Conservation (phyloP, 2,888 invertebrate genomes). For the Archaeoteleia sp. region DNA sequence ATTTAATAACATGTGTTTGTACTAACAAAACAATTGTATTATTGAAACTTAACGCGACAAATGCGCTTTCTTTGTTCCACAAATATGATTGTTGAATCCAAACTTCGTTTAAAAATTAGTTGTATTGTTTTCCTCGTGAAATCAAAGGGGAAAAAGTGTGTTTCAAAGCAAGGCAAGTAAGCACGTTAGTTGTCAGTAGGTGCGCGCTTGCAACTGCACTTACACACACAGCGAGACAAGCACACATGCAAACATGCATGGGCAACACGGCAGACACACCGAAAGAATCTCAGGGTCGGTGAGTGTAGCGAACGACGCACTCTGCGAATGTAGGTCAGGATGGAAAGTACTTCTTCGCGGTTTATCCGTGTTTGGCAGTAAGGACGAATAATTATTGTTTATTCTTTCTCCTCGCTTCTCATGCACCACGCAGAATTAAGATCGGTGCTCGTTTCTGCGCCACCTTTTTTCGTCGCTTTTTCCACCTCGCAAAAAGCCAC, state of each 20-base stretch:
- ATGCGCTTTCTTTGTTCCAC: no score
- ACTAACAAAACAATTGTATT: no score
- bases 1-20: no score
- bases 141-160: slow-evolving; percentile 37
- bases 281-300: slow-evolving; percentile 62
- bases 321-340: slow-evolving; percentile 68
- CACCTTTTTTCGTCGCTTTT: slow-evolving; percentile 34
- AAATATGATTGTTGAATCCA: no score
- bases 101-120: no score
- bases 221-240: slow-evolving; percentile 23
- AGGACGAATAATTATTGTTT: slow-evolving; percentile 61
- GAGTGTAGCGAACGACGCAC: slow-evolving; percentile 59
- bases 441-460: slow-evolving; percentile 34
- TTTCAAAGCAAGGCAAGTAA: slow-evolving; percentile 33
- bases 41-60: no score
- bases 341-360: slow-evolving; percentile 67
- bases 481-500: slow-evolving; percentile 27
- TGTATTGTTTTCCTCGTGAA: no score
- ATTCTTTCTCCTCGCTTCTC: slow-evolving; percentile 54
- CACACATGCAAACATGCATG: slow-evolving; percentile 17
- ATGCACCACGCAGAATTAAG: slow-evolving; percentile 39
- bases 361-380: slow-evolving; percentile 61
- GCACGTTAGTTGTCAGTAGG: slow-evolving; percentile 20
- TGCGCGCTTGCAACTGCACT: slow-evolving; percentile 17
- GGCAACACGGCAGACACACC: slow-evolving; percentile 40